Base-by-base conservation (phyloP, 2,888 invertebrate species). In the Malacosoma neustria region DNA sequence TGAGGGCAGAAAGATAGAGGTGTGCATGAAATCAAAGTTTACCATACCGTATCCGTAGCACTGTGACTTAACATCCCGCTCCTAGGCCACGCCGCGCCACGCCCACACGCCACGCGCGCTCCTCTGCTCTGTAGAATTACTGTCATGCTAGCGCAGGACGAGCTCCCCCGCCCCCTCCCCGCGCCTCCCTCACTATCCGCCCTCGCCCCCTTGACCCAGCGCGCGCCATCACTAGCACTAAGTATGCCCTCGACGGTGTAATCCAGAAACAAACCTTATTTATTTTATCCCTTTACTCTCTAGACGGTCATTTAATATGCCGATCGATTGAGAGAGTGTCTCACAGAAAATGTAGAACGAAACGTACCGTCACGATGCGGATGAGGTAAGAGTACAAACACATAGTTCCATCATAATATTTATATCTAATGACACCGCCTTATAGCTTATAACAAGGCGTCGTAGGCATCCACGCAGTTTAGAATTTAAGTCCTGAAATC, bases 1-100 rank as follows among this genome's bases (percentile, higher is more conserved):
- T 93, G 99, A 99, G 95, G 99, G 99, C 92, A 94, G 99, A 92
- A 99, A 99, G 93, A 98, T 99, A 93, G 99, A 99, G 97, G 98
- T 98, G 95, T 95, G 95, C 95, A 95, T 95, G 95, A 92, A n/a
- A 84, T 89, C 86, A 89, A 88, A 89, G 87, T 88, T 87, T 85
- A 82, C 82, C 84, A 84, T 87, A n/a, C 22, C 22, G 22, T 22
- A 22, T 22, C 84, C 73, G 81, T 82, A 82, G 87, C 88, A 87
- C 87, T 81, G 86, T 89, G 89, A 89, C 88, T 88, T 88, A 89
- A 89, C 89, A 89, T 81, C 82, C 85, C 82, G 87, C 87, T 87
- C 87, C 87, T 81, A 69, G 77, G 80, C 75, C 87, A 75, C 61
- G 33, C 75, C 72, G 80, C 38, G 34, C 35, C 42, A 15, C 64